Evolutionary conservation across 2,797 vertebrate species (phyloP).

Genomic region (Scarus forsteni): DNA sequence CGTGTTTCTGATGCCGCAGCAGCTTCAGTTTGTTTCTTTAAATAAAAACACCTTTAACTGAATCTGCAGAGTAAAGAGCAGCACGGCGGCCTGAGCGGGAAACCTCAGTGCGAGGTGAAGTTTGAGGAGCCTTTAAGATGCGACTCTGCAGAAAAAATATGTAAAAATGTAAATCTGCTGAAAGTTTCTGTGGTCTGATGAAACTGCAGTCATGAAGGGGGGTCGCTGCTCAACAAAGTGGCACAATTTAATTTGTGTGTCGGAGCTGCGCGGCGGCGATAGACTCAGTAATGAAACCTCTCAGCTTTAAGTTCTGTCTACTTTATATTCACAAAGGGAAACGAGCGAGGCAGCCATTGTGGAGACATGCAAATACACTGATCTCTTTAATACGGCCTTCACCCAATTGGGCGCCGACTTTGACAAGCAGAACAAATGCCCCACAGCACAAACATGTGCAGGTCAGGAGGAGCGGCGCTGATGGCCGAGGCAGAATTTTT

Average conservation of each 20-base stretch:
- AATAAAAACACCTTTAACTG: too few species aligned
- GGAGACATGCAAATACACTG: constrained; percentile 76
- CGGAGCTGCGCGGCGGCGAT: constrained; percentile 48
- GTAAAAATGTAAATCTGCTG: constrained; percentile 6
- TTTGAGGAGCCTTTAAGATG: background rate
- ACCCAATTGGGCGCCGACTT: constrained; percentile 61
- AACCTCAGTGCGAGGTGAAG: background rate
- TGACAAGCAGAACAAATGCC: constrained; percentile 81
- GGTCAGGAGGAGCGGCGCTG: constrained; percentile 58
- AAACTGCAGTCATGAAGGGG: constrained; percentile 41
- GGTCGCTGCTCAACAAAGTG: constrained; percentile 70
- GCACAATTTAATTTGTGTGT: constrained; percentile 75
- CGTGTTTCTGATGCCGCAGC: too few species aligned
- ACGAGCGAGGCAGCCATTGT: constrained; percentile 61
- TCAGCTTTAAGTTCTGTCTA: constrained; percentile 66
- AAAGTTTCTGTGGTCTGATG: constrained; percentile 26
- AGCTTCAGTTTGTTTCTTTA: too few species aligned
- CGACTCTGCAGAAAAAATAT: background rate
- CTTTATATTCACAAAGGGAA: constrained; percentile 73
- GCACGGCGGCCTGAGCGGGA: too few species aligned
- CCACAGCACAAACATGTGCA: constrained; percentile 49
- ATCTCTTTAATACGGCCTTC: constrained; percentile 72
- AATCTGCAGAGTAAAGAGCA: too few species aligned
- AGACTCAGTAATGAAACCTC: constrained; percentile 68
- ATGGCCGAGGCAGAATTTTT: constrained; percentile 46